These are phyloP conservation scores for Drosophila biarmipes DNA, from an alignment of 1,140 invertebrate species.

Conservation along the genomic window DNA sequence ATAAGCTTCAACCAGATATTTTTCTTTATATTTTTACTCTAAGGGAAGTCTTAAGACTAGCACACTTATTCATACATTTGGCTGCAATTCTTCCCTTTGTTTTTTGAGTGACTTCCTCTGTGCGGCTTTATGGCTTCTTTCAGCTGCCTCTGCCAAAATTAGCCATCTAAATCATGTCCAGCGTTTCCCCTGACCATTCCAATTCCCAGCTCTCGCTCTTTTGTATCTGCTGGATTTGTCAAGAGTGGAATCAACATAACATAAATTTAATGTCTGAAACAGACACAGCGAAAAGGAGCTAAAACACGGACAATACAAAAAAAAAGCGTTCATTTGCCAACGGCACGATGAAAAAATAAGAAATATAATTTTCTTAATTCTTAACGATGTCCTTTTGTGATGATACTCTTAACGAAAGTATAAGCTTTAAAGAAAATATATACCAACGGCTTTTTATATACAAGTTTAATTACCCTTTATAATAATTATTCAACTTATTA, in stretches of 20 bases:
- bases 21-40: background rate
- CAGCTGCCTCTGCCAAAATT: slow-evolving; percentile 28
- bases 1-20: background rate
- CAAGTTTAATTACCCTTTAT: background rate
- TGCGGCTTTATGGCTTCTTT: slow-evolving; percentile 2
- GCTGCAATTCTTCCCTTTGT: background rate
- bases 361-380: slow-evolving; percentile 69
- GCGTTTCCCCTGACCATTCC: slow-evolving; percentile 16
- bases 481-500: too few relatives aligned
- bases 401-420: background rate
- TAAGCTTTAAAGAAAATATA: background rate
- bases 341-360: slow-evolving; percentile 37
- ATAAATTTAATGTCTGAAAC: slow-evolving; percentile 55
- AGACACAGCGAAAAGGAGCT: slow-evolving; percentile 3
- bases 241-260: slow-evolving; percentile 43
- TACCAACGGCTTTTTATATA: background rate
- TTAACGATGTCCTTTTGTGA: slow-evolving; percentile 1
- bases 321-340: slow-evolving; percentile 6
- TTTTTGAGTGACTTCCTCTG: slow-evolving; percentile 10
- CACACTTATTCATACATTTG: background rate
- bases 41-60: background rate
- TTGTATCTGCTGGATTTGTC: slow-evolving; percentile 31
- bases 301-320: background rate
- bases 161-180: slow-evolving; percentile 35
- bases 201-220: slow-evolving; percentile 6